A percentile compares a stretch with the other conserved stretches of the same genome.
Conservation (phyloP, 2,888 invertebrate genomes). For the Polymixis lichenea region DNA sequence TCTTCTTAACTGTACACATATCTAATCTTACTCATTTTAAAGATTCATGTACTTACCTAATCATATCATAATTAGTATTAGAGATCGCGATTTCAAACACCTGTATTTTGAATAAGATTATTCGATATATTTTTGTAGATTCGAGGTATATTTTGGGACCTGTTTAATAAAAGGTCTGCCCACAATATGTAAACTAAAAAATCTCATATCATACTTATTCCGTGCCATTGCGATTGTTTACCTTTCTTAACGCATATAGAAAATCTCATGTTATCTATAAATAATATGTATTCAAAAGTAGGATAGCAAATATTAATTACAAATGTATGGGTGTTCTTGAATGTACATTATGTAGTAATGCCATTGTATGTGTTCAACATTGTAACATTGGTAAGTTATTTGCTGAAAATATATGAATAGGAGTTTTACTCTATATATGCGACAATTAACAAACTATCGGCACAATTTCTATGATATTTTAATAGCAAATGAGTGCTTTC, state of each 20-base stretch:
- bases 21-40: slow-evolving; percentile 45
- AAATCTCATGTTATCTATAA: slow-evolving; percentile 11
- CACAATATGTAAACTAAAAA: not conserved
- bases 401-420: slow-evolving; percentile 30
- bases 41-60: slow-evolving; percentile 29
- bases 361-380: slow-evolving; percentile 85
- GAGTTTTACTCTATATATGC: not conserved
- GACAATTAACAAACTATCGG: not conserved
- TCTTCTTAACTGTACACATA: slow-evolving; percentile 50
- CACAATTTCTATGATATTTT: not conserved
- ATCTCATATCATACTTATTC: not conserved
- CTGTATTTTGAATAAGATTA: slow-evolving; percentile 1
- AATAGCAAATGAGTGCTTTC: not conserved
- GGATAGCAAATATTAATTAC: slow-evolving; percentile 23
- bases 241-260: not conserved
- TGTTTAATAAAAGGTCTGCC: not conserved
- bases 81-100: not conserved
- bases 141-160: not conserved
- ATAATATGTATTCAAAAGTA: slow-evolving; percentile 34
- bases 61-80: slow-evolving; percentile 40
- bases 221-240: not conserved
- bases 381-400: slow-evolving; percentile 50
- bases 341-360: slow-evolving; percentile 73
- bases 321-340: slow-evolving; percentile 61
- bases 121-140: not conserved